A percentile compares a stretch with the other conserved stretches of the same genome.
phyloP scores from a whole-genome alignment of 1,140 invertebrate genomes.

The Akabosia matsudoensis region DNA sequence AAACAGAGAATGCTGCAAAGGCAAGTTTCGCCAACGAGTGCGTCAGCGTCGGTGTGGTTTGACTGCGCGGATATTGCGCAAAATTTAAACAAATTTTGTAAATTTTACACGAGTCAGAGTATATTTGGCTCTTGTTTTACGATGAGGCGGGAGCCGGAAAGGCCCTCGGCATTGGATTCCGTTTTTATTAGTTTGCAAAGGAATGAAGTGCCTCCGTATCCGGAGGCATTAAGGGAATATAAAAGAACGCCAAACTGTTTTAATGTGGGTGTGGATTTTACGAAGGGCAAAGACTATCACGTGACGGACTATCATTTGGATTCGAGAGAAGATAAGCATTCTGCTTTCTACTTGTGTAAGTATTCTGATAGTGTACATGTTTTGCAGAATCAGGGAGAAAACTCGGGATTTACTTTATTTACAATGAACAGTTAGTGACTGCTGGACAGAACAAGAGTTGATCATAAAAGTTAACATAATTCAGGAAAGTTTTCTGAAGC shows the following conservation, averaged over 20 bases:
- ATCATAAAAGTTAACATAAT: conserved; percentile 16
- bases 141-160: not conserved
- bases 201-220: not conserved
- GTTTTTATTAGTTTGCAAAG: not conserved
- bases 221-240: not conserved
- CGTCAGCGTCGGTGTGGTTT: not conserved
- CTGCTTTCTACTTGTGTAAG: conserved; percentile 23
- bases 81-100: not conserved
- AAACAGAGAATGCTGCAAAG: not conserved
- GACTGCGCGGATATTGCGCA: not conserved
- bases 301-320: conserved; percentile 15
- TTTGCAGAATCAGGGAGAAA: not conserved
- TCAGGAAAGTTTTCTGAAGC: not conserved
- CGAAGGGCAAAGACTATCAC: not conserved
- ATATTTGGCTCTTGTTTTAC: conserved; percentile 8
- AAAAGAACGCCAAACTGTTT: not conserved
- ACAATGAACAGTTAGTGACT: conserved; percentile 18
- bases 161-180: not conserved
- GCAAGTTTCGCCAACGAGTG: not conserved
- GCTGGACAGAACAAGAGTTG: conserved; percentile 29
- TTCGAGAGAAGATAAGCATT: not conserved
- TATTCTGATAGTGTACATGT: not conserved
- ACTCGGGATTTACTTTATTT: not conserved
- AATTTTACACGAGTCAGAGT: not conserved
- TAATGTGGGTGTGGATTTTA: not conserved